Evolutionary conservation across 2,888 invertebrate species (phyloP).

Genomic region (Acrobasis consociella): DNA sequence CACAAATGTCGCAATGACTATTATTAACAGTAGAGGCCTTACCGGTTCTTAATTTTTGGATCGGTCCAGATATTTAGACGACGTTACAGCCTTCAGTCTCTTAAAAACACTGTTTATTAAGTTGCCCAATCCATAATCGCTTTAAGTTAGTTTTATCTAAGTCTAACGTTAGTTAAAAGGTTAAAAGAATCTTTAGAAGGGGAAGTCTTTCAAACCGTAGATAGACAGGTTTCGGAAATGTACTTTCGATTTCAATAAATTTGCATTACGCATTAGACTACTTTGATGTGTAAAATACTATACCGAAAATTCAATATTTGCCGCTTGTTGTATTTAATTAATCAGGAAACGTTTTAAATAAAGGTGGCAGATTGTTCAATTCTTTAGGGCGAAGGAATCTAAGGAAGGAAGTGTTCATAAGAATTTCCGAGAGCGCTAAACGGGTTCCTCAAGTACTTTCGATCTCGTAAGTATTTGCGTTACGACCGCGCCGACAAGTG

Average conservation of each 20-base stretch:
- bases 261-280: too few relatives aligned
- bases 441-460: neutral
- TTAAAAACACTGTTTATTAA: too few relatives aligned
- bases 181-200: slow-evolving; percentile 1
- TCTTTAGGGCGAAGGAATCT: neutral
- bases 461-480: neutral
- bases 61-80: too few relatives aligned
- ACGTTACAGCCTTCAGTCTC: too few relatives aligned
- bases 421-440: neutral
- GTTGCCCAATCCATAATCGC: too few relatives aligned
- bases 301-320: neutral
- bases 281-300: neutral
- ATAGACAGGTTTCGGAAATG: slow-evolving; percentile 6
- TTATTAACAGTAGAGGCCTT: too few relatives aligned
- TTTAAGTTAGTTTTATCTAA: neutral
- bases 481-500: slow-evolving; percentile 6
- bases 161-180: neutral
- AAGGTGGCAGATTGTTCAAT: neutral
- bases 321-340: too few relatives aligned
- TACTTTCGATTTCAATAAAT: slow-evolving; percentile 16
- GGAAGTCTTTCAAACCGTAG: neutral
- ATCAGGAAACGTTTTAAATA: too few relatives aligned
- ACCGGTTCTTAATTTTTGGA: too few relatives aligned
- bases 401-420: neutral
- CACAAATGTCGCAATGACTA: too few relatives aligned